Evolutionary conservation across 2,113 vertebrate genomes (phyloP), one percentile per base, ranked within the genome.

Genomic region (Salvelinus alpinus): DNA sequence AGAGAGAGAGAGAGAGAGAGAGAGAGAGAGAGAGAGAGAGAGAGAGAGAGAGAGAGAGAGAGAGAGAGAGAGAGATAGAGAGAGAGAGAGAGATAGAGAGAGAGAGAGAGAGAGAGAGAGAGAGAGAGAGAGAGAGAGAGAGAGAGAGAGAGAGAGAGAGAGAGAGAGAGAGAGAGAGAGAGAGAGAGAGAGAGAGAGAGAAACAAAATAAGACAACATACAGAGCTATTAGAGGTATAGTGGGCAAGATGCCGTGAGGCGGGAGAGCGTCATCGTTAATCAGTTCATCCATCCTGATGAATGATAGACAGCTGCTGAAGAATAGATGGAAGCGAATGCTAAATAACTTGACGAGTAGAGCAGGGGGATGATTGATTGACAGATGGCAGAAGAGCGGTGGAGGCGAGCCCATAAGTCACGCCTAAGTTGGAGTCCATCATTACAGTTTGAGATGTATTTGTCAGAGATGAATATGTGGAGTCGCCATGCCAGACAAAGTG

Each of bases 381-480:
- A 78, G 84, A 88, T 87, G 70, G 85, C 76, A 51, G 71, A 80
- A 24, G 64, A 88, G 86, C 75, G 83, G 85, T 74, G 68, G 74
- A 76, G 81, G 80, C 59, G 71, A 86, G 64, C 84, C 86, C 85
- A 87, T 88, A 87, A 87, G 82, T 91, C 88, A 91, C 48, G 72
- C 83, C 84, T 77, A 12, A 89, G 87, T 85, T 84, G 68, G 85
- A 87, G 86, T 84, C 81, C 83, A 79, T 85, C 85, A 87, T 89
- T 76, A 67, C 82, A 78, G 82, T 72, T 76, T 79, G 78, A 65
- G 78, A 87, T 89, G 88, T 82, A 89, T 92, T 88, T 86, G 89
- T 84, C 84, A 88, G 83, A 89, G 88, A 91, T 92, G 85, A 87
- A 91, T 90, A 71, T 78, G 74, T 74, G 78, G 57, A 74, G 80